A percentile compares a stretch with the other conserved stretches of the same genome.
Evolutionary conservation across 2,113 vertebrate species (phyloP).

Genomic region (Herpailurus yagouaroundi): DNA sequence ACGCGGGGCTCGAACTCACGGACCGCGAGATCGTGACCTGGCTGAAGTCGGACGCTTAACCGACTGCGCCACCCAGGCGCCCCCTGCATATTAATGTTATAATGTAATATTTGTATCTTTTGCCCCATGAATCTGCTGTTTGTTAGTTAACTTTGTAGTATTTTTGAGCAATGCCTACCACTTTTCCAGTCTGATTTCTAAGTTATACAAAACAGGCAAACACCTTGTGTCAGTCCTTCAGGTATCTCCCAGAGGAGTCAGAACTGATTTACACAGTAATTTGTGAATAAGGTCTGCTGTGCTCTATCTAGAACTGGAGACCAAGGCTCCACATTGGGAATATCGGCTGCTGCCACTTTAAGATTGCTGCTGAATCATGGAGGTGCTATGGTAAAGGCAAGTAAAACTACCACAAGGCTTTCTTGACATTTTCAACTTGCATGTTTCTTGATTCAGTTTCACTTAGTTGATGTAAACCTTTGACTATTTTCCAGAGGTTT

Average conservation of each 20-base stretch:
- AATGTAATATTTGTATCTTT: neutral
- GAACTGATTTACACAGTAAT: neutral
- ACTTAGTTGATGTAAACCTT: neutral
- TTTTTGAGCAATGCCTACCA: neutral
- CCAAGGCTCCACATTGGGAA: neutral
- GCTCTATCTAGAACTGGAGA: neutral
- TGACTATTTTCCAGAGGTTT: neutral
- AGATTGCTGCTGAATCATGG: neutral
- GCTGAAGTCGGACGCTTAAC: too few relatives aligned
- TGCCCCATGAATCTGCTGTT: neutral
- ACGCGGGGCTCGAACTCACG: too few relatives aligned
- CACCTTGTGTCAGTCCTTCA: neutral
- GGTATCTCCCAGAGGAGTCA: neutral
- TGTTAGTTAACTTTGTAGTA: neutral
- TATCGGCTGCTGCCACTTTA: neutral
- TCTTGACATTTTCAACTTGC: neutral
- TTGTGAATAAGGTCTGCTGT: neutral
- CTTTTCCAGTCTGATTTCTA: neutral
- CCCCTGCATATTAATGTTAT: neutral
- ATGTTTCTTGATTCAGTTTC: neutral
- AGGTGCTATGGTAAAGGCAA: neutral
- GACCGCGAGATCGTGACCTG: too few relatives aligned
- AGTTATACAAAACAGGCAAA: neutral
- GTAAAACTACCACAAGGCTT: neutral
- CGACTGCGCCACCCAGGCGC: too few relatives aligned